Conservation (phyloP, 2,888 invertebrate genomes). For the Lamellibrachia columna region DNA sequence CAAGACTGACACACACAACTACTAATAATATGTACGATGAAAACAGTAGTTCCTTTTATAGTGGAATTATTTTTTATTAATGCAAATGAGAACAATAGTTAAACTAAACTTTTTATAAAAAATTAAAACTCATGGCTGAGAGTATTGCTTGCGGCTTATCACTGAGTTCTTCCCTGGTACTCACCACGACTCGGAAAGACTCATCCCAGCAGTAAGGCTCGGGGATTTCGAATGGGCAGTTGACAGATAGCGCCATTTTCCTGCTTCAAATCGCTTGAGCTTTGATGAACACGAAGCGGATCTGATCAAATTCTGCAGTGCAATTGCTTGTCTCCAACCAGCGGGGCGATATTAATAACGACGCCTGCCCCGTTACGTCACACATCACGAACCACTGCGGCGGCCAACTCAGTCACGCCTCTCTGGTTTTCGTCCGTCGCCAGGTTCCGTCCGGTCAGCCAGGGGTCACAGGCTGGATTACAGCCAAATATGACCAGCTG, state of each 20-base stretch:
- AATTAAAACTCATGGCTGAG: background rate
- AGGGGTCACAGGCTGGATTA: background rate
- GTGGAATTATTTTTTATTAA: too few species aligned
- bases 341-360: background rate
- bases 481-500: background rate
- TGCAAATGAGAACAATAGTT: too few species aligned
- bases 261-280: background rate
- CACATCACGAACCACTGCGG: background rate
- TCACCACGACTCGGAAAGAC: conserved; percentile 1
- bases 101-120: too few species aligned
- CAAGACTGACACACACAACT: too few species aligned
- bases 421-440: background rate
- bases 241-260: background rate
- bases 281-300: background rate
- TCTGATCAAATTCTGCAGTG: background rate
- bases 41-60: too few species aligned
- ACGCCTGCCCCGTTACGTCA: background rate
- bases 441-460: background rate
- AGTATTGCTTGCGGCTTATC: background rate
- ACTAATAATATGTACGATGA: too few species aligned
- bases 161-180: background rate
- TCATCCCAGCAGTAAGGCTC: background rate
- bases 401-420: background rate
- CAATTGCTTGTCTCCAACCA: background rate
- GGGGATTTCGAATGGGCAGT: background rate